These are phyloP conservation scores for Triplophysa tibetana DNA, from an alignment of 2,113 vertebrate species.

Conservation along the genomic window DNA sequence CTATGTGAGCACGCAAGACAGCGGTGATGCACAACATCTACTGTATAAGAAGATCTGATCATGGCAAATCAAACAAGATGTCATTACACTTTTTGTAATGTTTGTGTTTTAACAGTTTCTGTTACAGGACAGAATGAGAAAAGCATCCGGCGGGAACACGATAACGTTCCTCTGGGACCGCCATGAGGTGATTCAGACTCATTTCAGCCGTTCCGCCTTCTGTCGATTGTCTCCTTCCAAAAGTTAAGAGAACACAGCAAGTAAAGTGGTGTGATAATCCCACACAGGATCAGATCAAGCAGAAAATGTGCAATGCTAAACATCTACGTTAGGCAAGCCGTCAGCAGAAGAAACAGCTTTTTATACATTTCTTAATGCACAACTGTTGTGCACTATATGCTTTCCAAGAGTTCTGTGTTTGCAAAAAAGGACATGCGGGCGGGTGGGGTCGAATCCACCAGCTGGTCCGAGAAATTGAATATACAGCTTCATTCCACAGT, in stretches of 20 bases:
- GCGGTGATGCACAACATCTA: too few species aligned
- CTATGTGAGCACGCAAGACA: too few species aligned
- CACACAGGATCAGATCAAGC: slow-evolving; percentile 72
- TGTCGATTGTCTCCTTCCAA: background rate
- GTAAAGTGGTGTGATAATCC: slow-evolving; percentile 20
- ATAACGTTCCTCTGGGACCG: background rate
- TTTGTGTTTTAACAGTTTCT: background rate
- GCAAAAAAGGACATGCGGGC: slow-evolving; percentile 32
- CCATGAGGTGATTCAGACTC: background rate
- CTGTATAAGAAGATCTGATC: too few species aligned
- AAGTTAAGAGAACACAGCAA: slow-evolving; percentile 5
- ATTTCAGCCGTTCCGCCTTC: background rate
- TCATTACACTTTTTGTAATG: background rate
- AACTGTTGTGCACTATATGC: slow-evolving; percentile 70
- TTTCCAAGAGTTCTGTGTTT: slow-evolving; percentile 70
- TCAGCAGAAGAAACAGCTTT: slow-evolving; percentile 51
- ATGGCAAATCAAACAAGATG: background rate
- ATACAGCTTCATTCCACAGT: slow-evolving; percentile 71
- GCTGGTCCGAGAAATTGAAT: slow-evolving; percentile 72
- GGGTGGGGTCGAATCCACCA: slow-evolving; percentile 63
- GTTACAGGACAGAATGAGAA: background rate
- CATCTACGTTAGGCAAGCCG: slow-evolving; percentile 59
- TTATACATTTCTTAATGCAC: slow-evolving; percentile 41
- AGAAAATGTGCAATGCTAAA: slow-evolving; percentile 80
- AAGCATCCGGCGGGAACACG: background rate